Base-by-base conservation (phyloP, 2,888 invertebrate genomes). In the Alloscopus bannaensis region DNA sequence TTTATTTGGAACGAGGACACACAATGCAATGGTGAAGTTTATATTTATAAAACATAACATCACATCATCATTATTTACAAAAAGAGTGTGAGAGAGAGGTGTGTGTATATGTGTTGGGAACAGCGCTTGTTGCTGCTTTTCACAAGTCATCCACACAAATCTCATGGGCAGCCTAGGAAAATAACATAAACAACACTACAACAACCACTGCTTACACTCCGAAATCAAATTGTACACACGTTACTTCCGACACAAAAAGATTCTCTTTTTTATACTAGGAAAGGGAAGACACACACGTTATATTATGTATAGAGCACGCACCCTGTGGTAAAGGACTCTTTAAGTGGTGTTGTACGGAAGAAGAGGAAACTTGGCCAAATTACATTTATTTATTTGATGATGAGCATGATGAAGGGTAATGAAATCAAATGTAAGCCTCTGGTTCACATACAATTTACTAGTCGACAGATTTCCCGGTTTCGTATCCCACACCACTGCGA, bases 361-460 rank as follows among this genome's bases (percentile, higher is more conserved):
- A 57, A 45, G 70, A 76, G 78, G 78, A 79, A 72, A 79, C 78
- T 79, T 71, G 71, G 71, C 66, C 78, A 79, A 79, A 79, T 79
- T 79, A 66, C 78, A 79, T 79, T 79, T 79, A 79, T 79, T 79
- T 79, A 72, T 22, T 60, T 65, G 78, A 79, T 79, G 78, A 79
- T 79, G 78, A 79, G 71, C 55, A 79, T 79, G 78, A 79, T 79
- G 71, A 79, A 71, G 71, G 71, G 60, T 79, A 79, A 79, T 79
- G 66, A 79, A 79, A 79, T 79, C 78, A 79, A 79, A 79, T 79
- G 71, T 79, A 72, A 79, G 72, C 66, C 71, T 60, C 8, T 6
- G 36, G 36, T 13, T 36, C 36, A 8, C 36, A 36, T 8, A 6
- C 13, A 8, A 13, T 36, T 36, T 36, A 36, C 36, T 68, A 76